Evolutionary conservation across 2,797 vertebrate species (phyloP), one percentile per base, ranked within the genome.

Genomic region (Novumbra hubbsi): DNA sequence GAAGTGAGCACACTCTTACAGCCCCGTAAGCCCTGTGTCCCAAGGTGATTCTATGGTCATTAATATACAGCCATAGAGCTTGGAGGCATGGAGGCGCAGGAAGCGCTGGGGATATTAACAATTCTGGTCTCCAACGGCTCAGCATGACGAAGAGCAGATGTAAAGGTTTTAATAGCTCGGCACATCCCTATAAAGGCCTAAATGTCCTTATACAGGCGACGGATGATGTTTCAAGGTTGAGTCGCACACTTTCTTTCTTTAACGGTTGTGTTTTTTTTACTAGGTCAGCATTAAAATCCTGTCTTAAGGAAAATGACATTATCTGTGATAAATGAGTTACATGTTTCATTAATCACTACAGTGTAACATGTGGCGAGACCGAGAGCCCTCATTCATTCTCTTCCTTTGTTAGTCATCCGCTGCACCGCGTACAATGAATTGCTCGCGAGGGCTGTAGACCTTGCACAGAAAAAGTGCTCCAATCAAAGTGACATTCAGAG

Each of bases 261-360:
- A 57, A n/a, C 52, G n/a, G 19, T n/a, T 14, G 3, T 60, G n/a
- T 24, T 11, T 21, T 21, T 57, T 57, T 4, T 12, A 57, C 55
- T 27, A 24, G 55, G 64, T 90, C 89, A 90, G 87, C 87, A 85
- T 86, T 85, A 84, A 88, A 87, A 87, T 84, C 83, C 62, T 60
- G 73, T 88, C 85, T 85, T 89, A 87, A 87, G 83, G 81, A 91
- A 87, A 85, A 81, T 86, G 87, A 89, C 88, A 84, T 90, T 87
- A 87, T 86, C 77, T 75, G 90, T 92, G 91, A 92, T 92, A 74
- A 91, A 91, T 89, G 90, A 85, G 85, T 84, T 85, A 83, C 88
- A 84, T 67, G 87, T 88, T 88, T 86, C 89, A 91, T 92, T 90
- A 90, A 90, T 93, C 90, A 92, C 83, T 16, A 49, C 17, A 73